Evolutionary conservation across 2,888 invertebrate species (phyloP).

Genomic region (Drosophila phalerata): DNA sequence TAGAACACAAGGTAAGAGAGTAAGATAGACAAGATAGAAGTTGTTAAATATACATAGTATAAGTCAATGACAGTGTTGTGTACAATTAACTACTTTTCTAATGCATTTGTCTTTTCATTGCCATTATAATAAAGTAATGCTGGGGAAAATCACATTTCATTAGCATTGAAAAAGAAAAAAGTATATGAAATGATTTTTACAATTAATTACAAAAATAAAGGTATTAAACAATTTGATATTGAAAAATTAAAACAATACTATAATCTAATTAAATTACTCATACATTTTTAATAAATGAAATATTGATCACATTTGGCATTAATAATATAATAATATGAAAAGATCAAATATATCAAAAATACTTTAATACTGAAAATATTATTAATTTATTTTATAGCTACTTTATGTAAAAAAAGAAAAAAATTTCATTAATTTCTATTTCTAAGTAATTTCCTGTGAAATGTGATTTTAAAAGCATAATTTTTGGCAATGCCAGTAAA

Average conservation of each 20-base stretch:
- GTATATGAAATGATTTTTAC: neutral
- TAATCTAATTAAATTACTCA: no score
- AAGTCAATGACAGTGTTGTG: neutral
- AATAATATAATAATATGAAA: no score
- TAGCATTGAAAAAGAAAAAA: neutral
- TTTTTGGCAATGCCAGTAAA: neutral
- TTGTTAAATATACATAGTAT: conserved; percentile 13
- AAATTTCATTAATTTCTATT: no score
- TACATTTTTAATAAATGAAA: no score
- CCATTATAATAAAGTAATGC: neutral
- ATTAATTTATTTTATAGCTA: no score
- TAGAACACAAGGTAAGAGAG: conserved; percentile 74
- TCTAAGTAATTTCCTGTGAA: no score
- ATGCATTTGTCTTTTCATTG: neutral
- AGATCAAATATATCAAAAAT: no score
- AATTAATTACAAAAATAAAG: neutral
- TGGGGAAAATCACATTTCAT: neutral
- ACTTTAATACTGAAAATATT: no score
- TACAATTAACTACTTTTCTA: neutral
- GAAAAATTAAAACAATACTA: neutral
- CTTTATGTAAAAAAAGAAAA: no score
- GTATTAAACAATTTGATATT: neutral
- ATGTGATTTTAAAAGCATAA: no score
- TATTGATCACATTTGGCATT: no score
- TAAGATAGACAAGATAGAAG: conserved; percentile 44